Evolutionary conservation across 2,113 vertebrate genomes (phyloP), one percentile per base, ranked within the genome.

Genomic region (Halichoeres trimaculatus): DNA sequence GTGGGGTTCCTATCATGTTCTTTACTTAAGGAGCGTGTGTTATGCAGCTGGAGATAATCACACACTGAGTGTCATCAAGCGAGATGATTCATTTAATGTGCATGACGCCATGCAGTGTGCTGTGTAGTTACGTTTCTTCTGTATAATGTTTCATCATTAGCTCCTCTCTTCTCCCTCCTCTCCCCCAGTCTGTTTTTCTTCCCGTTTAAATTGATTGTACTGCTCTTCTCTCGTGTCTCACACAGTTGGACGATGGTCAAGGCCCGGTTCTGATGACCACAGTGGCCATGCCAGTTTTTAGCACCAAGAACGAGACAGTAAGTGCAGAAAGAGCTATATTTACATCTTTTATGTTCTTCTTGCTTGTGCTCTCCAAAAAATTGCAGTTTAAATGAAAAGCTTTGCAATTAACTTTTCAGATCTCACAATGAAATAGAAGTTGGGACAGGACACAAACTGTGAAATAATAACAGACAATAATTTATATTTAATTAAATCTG

Each of bases 251-350:
- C 1, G 95, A 97, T 24, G 96, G 94, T 84, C 94, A 96, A 88
- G 94, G 95, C 78, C 92, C 95, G 22, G 95, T 99, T 83, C 87
- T 99, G 91, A 99, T 99, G 98, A 99, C 98, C 60, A 99, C 98
- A 0, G 97, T 99, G 52, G 98, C 98, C 57, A 99, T 99, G 98
- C 98, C 98, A 1, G 98, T 99, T 65, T 99, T 99, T 90, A 99
- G 98, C 90, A 99, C 96, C 82, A 96, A 99, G 91, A 99, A 99
- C 4, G 97, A 99, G 90, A 99, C 98, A 19, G 98, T 99, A 90
- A 99, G 96, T 97, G 65, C 20, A 73, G 22, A 22, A 26, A 5
- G 1, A 50, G 13, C 14, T 11, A 3, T 13, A 59, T 17, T 24
- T 36, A 35, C 20, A 2, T 4, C 19, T 6, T 16, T 36, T 38